These are phyloP conservation scores for Meloidogyne floridensis DNA, from an alignment of 1,140 invertebrate species.

Conservation along the genomic window DNA sequence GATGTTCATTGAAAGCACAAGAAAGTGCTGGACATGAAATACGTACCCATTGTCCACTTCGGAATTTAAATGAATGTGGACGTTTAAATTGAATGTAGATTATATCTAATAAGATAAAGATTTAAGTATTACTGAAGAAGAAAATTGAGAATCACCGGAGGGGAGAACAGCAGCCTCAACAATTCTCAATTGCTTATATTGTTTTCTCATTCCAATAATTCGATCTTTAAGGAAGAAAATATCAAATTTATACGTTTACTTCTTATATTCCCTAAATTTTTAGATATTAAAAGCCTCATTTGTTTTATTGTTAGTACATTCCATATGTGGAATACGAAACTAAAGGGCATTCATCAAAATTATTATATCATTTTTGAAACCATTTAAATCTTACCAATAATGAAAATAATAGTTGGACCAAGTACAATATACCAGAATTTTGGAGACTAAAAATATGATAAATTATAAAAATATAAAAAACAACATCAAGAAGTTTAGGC, in stretches of 20 bases:
- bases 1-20: slow-evolving; percentile 80
- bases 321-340: no score
- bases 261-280: no score
- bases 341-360: no score
- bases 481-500: slow-evolving; percentile 84
- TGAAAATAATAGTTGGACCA: slow-evolving; percentile 76
- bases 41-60: slow-evolving; percentile 84
- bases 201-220: slow-evolving; percentile 67
- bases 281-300: no score
- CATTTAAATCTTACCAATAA: slow-evolving; percentile 35
- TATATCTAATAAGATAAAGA: slow-evolving; percentile 67
- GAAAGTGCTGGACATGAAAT: slow-evolving; percentile 88
- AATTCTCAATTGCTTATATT: slow-evolving; percentile 82
- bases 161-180: slow-evolving; percentile 91
- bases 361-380: no score
- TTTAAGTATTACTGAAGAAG: neutral
- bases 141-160: slow-evolving; percentile 72
- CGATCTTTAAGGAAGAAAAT: slow-evolving; percentile 48
- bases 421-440: slow-evolving; percentile 94
- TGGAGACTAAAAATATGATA: slow-evolving; percentile 70
- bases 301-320: no score
- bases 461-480: slow-evolving; percentile 26
- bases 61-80: slow-evolving; percentile 92
- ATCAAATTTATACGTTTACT: neutral
- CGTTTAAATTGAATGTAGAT: slow-evolving; percentile 73